Conservation (phyloP, 2,113 vertebrate genomes). For the Aspidoscelis tigris region DNA sequence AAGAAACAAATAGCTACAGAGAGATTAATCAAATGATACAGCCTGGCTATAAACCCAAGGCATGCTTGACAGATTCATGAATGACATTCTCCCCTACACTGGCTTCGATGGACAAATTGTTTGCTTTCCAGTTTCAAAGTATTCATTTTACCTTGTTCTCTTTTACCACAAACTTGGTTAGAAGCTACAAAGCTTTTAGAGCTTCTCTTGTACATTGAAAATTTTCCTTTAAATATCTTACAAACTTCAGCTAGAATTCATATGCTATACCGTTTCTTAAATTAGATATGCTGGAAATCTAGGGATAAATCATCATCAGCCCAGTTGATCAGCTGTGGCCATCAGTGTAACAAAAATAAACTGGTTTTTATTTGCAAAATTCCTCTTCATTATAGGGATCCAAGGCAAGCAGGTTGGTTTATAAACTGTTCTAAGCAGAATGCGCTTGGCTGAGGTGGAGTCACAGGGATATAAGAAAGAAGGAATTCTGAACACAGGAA, state of each 20-base stretch:
- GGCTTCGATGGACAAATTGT: not conserved
- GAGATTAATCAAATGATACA: constrained; percentile 13
- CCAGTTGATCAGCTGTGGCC: no score
- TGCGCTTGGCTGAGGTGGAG: no score
- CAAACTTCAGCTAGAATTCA: not conserved
- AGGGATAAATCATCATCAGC: not conserved
- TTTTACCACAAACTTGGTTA: not conserved
- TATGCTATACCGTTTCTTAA: no score
- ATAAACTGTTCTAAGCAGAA: no score
- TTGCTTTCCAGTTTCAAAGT: not conserved
- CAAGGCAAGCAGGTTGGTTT: no score
- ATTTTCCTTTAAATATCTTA: not conserved
- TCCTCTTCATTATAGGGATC: no score
- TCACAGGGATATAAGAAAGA: no score
- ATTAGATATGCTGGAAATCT: not conserved
- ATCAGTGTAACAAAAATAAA: no score
- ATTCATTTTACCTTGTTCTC: not conserved
- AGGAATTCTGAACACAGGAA: no score
- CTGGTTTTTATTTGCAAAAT: no score
- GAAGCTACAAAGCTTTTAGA: not conserved
- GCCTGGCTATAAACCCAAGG: not conserved
- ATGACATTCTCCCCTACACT: not conserved
- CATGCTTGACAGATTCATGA: not conserved
- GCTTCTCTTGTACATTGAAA: not conserved
- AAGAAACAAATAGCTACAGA: not conserved